Conservation (phyloP, 1,140 invertebrate species). For the Orchesella cincta region DNA sequence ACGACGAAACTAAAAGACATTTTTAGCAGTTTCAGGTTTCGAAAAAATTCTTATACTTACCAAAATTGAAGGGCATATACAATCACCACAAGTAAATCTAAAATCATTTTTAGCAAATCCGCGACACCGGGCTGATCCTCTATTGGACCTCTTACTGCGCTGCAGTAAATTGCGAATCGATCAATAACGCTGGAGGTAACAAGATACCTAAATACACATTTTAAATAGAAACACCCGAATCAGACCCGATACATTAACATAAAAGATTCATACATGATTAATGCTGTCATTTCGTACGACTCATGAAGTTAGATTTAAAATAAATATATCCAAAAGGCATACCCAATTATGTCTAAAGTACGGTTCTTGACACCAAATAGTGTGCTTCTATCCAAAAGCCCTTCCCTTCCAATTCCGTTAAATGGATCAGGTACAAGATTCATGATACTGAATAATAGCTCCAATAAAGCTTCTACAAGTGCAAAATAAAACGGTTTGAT, state of each 20-base stretch:
- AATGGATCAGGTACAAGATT: conserved; percentile 46
- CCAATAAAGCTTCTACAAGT: conserved; percentile 38
- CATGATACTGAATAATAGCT: conserved; percentile 38
- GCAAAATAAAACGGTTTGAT: neutral
- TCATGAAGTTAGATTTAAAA: neutral
- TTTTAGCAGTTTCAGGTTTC: neutral
- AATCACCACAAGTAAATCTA: conserved; percentile 64
- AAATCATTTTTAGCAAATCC: conserved; percentile 61
- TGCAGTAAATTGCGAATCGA: conserved; percentile 66
- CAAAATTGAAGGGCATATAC: conserved; percentile 58
- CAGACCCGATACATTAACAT: neutral
- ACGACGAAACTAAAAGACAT: neutral
- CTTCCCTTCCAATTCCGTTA: conserved; percentile 42
- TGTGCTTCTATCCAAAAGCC: neutral
- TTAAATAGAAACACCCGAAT: neutral
- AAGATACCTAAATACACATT: conserved; percentile 63
- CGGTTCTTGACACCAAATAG: conserved; percentile 29
- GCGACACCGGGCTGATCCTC: conserved; percentile 62
- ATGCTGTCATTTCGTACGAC: too few relatives aligned
- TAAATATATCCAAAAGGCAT: too few relatives aligned
- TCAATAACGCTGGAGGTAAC: conserved; percentile 70
- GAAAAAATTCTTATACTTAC: conserved; percentile 51
- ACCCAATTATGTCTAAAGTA: conserved; percentile 46
- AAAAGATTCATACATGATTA: neutral
- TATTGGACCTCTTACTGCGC: conserved; percentile 65